Evolutionary conservation across 64 coral and sea anemone species (phyloP), one percentile per base, ranked within the genome.

Genomic region (Hydrozoanthus tunicans): DNA sequence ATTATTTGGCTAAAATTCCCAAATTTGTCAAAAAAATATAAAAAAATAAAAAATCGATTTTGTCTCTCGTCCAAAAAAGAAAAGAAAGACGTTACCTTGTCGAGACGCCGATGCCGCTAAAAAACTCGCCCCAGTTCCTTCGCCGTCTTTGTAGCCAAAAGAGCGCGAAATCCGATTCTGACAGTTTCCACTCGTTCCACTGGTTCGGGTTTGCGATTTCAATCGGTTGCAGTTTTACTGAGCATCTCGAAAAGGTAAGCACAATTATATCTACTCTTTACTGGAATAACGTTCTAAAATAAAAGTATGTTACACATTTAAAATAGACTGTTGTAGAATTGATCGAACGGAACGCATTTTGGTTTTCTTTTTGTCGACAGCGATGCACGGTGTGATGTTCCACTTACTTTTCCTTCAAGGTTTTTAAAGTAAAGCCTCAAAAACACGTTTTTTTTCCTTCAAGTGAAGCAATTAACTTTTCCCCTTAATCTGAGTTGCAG

Each of bases 401-500:
- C 64, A 7, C 11, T 68, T 68, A 68, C 64, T 68, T 68, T 68
- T 68, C 0, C 11, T 68, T 68, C 64, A 12, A 68, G 64, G 64
- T 68, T 68, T 68, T 68, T 68, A 68, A 68, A 68, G 64, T 68
- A 68, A 68, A 68, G 64, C 64, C 64, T 68, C 32, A 43, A 43
- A 43, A 43, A 43, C 32, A 43, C 32, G 32, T 43, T 43, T 43
- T 0, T 43, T 43, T 43, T 43, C 32, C 32, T 43, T 68, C 64
- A 68, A 4, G 64, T 68, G 64, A 68, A 7, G 13, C 64, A 68
- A 5, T 68, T 1, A 14, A 68, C 64, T 68, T 68, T 68, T 68
- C 5, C 64, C 64, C 64, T 17, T 15, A 68, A 68, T 68, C 11
- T 68, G 12, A 68, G 13, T 2, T 43, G 32, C 32, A 43, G 2